Evolutionary conservation across 1,140 invertebrate species (phyloP).

Genomic region (Lineus longissimus): DNA sequence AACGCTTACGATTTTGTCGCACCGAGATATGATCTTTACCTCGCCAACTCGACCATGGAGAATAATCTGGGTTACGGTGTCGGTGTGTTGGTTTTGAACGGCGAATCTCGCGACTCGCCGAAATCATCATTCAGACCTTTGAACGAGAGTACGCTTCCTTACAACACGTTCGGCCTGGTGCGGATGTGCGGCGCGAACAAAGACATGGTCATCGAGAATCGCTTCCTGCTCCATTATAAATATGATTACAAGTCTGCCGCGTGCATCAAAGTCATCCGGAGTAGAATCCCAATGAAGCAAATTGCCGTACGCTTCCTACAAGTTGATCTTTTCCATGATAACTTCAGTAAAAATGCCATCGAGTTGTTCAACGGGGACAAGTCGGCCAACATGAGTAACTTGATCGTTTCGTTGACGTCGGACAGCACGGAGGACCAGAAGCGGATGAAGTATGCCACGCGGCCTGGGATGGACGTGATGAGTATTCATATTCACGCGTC

Average conservation of each 20-base stretch:
- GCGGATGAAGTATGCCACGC: constrained; percentile 25
- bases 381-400: constrained; percentile 74
- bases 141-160: constrained; percentile 73
- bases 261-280: constrained; percentile 91
- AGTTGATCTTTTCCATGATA: constrained; percentile 90
- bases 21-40: constrained; percentile 61
- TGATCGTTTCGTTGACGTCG: constrained; percentile 28
- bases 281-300: constrained; percentile 23
- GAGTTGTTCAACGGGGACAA: constrained; percentile 88
- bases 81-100: constrained; percentile 81
- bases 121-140: constrained; percentile 65
- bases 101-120: constrained; percentile 83
- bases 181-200: constrained; percentile 95
- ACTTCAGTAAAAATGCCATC: constrained; percentile 77
- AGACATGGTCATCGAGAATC: constrained; percentile 82
- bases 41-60: constrained; percentile 62
- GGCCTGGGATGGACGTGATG: constrained; percentile 50
- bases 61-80: constrained; percentile 86
- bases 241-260: constrained; percentile 94
- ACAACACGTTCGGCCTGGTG: constrained; percentile 89
- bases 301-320: constrained; percentile 68
- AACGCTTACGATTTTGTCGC: constrained; percentile 91
- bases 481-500: constrained; percentile 91
- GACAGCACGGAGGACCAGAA: constrained; percentile 29
- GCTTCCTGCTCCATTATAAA: constrained; percentile 92